Evolutionary conservation across 2,888 invertebrate species (phyloP), one percentile per base, ranked within the genome.

Genomic region (Scaptodrosophila latifasciaeformis): DNA sequence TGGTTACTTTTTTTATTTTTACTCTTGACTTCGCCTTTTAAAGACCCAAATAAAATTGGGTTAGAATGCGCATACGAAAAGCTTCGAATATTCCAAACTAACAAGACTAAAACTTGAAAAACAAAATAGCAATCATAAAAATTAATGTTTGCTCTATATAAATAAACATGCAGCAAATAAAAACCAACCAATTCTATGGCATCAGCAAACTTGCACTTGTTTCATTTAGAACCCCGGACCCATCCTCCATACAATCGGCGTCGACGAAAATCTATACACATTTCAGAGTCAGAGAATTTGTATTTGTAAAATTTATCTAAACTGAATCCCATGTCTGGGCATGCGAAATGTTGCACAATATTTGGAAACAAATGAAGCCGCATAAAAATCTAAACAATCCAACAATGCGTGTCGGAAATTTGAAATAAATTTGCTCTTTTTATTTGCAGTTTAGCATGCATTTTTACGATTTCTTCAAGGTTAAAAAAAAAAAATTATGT

Each of bases 201-300:
- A 60, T 64, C 58, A 63, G 69, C 67, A 71, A 67, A 67, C 70
- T 72, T 79, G 79, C 69, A 76, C 67, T 71, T 75, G 74, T 62
- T 64, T 53, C 52, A 18, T n/a, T n/a, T n/a, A n/a, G n/a, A 47
- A 50, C 46, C 42, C 39, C 57, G 50, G 35, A 48, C 12, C 10
- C 24, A 46, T 34, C 9, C 15, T 6, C 17, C 10, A 2, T 29
- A 47, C 13, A 29, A 37, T n/a, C 18, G 13, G 15, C 5, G 18
- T 10, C 13, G n/a, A n/a, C n/a, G n/a, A n/a, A n/a, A n/a, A n/a
- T n/a, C n/a, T n/a, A n/a, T n/a, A n/a, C n/a, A n/a, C n/a, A n/a
- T n/a, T n/a, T n/a, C n/a, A n/a, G n/a, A n/a, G n/a, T n/a, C n/a
- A n/a, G n/a, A n/a, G n/a, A n/a, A n/a, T n/a, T n/a, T n/a, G n/a